phyloP scores from a whole-genome alignment of 2,113 vertebrate genomes.

The Setophaga kirtlandii region DNA sequence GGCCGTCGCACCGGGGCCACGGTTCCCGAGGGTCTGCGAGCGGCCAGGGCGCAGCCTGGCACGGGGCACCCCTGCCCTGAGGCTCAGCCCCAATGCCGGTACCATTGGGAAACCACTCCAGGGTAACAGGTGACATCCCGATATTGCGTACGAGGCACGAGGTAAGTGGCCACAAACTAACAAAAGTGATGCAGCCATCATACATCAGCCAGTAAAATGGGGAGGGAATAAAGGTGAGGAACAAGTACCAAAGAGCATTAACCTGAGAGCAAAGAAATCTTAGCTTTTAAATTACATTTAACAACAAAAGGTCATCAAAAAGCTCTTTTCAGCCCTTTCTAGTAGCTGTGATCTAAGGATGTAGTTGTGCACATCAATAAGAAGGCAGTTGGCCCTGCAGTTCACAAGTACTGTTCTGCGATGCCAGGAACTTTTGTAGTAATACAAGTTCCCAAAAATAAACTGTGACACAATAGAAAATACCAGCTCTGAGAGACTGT shows the following conservation, averaged over 20 bases:
- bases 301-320: neutral
- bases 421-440: conserved; percentile 16
- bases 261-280: neutral
- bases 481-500: neutral
- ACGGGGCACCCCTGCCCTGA: rapidly evolving
- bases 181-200: neutral
- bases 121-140: rapidly evolving
- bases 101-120: rapidly evolving
- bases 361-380: neutral
- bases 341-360: neutral
- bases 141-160: rapidly evolving
- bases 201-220: rapidly evolving
- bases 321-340: neutral
- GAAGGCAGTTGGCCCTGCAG: neutral
- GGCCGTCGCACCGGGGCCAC: too few relatives aligned
- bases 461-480: conserved; percentile 41
- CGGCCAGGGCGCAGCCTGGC: neutral
- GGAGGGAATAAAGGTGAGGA: neutral
- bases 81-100: neutral
- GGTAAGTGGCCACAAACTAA: neutral
- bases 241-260: neutral
- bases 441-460: conserved; percentile 31
- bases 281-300: neutral
- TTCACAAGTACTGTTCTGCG: neutral
- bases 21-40: rapidly evolving